These are phyloP conservation scores for Sandelia bainsii DNA, from an alignment of 2,797 vertebrate genomes.

Conservation along the genomic window DNA sequence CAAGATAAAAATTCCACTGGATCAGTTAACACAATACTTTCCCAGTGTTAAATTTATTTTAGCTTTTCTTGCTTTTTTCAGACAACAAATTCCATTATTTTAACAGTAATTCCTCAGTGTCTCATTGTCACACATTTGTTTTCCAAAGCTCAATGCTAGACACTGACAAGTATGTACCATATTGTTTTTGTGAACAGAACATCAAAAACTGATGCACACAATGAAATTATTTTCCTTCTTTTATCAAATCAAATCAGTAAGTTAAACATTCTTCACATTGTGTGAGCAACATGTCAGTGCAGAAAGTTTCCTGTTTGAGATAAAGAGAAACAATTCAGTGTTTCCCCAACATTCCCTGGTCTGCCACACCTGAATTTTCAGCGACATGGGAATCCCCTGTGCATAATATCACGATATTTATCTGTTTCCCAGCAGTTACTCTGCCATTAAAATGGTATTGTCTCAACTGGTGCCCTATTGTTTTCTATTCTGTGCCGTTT, in stretches of 20 bases:
- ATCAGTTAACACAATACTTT: background rate
- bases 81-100: background rate
- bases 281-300: slow-evolving; percentile 10
- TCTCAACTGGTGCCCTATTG: slow-evolving; percentile 45
- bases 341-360: slow-evolving; percentile 21
- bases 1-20: background rate
- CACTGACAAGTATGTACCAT: background rate
- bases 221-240: slow-evolving; percentile 1
- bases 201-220: background rate
- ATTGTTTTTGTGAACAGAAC: slow-evolving; percentile 16
- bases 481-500: slow-evolving; percentile 25
- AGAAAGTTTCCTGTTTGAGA: slow-evolving; percentile 16
- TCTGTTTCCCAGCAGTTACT: slow-evolving; percentile 33
- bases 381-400: slow-evolving; percentile 27
- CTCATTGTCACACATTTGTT: background rate
- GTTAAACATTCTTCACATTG: background rate
- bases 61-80: background rate
- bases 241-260: slow-evolving; percentile 5
- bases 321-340: background rate
- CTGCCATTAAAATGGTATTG: slow-evolving; percentile 26
- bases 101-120: background rate
- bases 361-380: slow-evolving; percentile 20
- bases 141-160: background rate
- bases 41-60: background rate
- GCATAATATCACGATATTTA: slow-evolving; percentile 24